Conservation (phyloP, 2,797 vertebrate genomes). For the Benthosema pterotum region DNA sequence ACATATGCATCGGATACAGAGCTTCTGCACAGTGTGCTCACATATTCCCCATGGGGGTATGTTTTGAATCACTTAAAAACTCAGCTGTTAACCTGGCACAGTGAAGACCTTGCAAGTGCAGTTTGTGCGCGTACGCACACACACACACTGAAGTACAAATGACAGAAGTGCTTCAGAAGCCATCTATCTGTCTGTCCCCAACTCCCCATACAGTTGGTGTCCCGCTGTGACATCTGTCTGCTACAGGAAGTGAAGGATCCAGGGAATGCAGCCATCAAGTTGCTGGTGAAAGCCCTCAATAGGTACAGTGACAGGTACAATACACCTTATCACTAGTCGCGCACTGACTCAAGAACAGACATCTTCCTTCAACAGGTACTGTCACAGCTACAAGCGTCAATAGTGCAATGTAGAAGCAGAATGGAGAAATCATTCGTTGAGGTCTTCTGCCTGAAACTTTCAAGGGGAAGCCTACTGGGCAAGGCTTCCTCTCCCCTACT, state of each 20-base stretch:
- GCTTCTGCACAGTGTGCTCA: no score
- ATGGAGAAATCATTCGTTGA: no score
- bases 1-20: no score
- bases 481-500: no score
- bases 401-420: no score
- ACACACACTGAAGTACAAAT: background rate
- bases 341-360: background rate
- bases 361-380: conserved; percentile 1
- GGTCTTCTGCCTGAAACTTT: no score
- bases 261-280: background rate
- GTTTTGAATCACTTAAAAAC: no score
- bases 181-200: background rate
- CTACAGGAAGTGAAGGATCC: conserved; percentile 59
- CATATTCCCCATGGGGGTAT: no score
- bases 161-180: background rate
- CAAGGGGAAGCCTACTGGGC: no score
- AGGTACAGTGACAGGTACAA: conserved; percentile 48
- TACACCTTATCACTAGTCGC: background rate
- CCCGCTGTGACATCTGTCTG: conserved; percentile 62
- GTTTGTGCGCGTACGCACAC: no score
- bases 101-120: no score
- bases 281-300: conserved; percentile 51
- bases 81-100: no score
- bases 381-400: background rate
- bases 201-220: conserved; percentile 48